These are phyloP conservation scores for Leucosticte australis DNA, from an alignment of 2,113 vertebrate genomes.

Conservation along the genomic window DNA sequence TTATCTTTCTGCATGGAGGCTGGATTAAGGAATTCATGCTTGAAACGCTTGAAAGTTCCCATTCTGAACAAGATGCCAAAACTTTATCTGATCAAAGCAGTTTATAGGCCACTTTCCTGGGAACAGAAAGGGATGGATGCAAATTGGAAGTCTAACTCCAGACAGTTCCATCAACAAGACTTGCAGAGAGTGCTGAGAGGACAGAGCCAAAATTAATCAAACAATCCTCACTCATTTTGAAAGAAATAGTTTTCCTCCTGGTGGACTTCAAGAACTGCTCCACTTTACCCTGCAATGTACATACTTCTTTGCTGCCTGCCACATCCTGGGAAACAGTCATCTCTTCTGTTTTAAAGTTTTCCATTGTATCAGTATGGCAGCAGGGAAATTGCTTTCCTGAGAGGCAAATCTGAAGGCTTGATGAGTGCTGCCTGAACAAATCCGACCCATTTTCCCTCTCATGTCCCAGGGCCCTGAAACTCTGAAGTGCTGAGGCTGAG, in stretches of 20 bases:
- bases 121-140: background rate
- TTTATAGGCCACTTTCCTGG: background rate
- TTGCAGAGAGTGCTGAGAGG: background rate
- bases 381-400: background rate
- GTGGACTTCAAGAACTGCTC: background rate
- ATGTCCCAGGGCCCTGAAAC: background rate
- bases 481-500: background rate
- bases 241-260: background rate
- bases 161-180: background rate
- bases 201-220: background rate
- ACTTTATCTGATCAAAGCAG: background rate
- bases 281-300: rapidly evolving
- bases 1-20: background rate
- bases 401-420: background rate
- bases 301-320: background rate
- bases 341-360: background rate
- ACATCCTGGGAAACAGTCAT: background rate
- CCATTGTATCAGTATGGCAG: background rate
- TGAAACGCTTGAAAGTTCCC: background rate
- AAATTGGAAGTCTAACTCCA: background rate
- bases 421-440: background rate
- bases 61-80: background rate
- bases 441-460: background rate
- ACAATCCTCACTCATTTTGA: background rate
- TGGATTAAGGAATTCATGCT: background rate